Evolutionary conservation across 35 echinoderm and acorn worm genomes (phyloP).

Genomic region (Holothuria glaberrima): DNA sequence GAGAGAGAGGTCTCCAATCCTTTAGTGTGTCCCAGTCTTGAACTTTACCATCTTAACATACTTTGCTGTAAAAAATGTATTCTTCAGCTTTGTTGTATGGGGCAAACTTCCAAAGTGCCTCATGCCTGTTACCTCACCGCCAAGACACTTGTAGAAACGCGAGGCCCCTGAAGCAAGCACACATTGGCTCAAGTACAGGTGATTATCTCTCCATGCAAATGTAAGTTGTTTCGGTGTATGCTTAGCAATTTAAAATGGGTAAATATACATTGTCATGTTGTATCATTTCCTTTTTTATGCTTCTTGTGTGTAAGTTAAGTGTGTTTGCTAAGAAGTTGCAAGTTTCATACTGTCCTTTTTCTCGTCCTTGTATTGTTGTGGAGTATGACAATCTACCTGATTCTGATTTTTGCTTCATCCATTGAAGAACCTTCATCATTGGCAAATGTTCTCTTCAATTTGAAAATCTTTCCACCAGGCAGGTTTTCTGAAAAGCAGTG

Average conservation of each 20-base stretch:
- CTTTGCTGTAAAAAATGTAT: conserved; percentile 67
- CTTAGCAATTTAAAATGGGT: background rate
- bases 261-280: too few relatives aligned
- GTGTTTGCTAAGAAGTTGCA: too few relatives aligned
- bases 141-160: conserved; percentile 50
- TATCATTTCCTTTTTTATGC: too few relatives aligned
- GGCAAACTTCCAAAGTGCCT: conserved; percentile 64
- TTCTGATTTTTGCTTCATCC: too few relatives aligned
- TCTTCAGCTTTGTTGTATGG: conserved; percentile 63
- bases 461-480: too few relatives aligned
- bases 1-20: background rate
- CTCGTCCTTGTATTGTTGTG: too few relatives aligned
- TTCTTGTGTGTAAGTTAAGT: too few relatives aligned
- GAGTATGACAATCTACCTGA: too few relatives aligned
- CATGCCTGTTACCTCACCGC: conserved; percentile 54
- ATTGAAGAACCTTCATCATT: too few relatives aligned
- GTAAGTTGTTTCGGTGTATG: conserved; percentile 54
- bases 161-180: conserved; percentile 49
- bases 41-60: conserved; percentile 58
- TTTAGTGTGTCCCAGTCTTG: conserved; percentile 5
- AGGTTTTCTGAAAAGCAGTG: too few relatives aligned
- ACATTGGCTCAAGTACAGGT: conserved; percentile 39
- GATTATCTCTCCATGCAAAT: conserved; percentile 53
- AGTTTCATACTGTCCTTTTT: too few relatives aligned
- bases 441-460: too few relatives aligned